Percentiles rank a stretch among this genome's conserved stretches.
phyloP scores from a whole-genome alignment of 2,888 invertebrate genomes.

The Incurvaria masculella region DNA sequence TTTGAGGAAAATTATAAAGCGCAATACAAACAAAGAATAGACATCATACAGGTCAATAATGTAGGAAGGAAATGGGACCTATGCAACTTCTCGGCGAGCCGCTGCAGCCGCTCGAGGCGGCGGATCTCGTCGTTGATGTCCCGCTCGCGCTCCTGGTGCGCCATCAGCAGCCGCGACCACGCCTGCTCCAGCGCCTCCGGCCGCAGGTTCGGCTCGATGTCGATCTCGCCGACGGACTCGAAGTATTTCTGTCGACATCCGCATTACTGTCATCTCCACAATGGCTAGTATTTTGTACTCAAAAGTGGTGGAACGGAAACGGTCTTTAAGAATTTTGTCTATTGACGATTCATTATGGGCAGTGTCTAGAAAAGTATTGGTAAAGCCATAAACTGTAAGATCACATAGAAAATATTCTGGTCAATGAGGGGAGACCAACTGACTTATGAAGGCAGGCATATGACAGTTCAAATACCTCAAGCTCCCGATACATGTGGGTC shows the following conservation, averaged over 20 bases:
- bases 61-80: constrained; percentile 29
- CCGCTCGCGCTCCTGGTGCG: constrained; percentile 88
- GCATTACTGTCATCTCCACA: neutral
- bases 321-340: too few relatives aligned
- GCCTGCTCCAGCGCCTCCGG: constrained; percentile 84
- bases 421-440: too few relatives aligned
- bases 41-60: neutral
- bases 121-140: constrained; percentile 90
- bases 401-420: too few relatives aligned
- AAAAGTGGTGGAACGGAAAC: neutral
- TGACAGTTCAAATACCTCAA: too few relatives aligned
- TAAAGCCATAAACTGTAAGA: too few relatives aligned
- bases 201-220: constrained; percentile 83
- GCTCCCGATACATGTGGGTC: constrained; percentile 79
- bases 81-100: constrained; percentile 89
- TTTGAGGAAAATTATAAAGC: neutral
- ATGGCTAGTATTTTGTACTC: neutral
- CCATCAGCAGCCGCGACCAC: constrained; percentile 84
- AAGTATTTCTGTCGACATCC: constrained; percentile 67
- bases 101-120: constrained; percentile 85
- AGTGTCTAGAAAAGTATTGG: too few relatives aligned
- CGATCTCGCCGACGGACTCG: constrained; percentile 82
- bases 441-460: too few relatives aligned
- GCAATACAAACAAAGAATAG: neutral
- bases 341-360: too few relatives aligned